A percentile compares a stretch with the other conserved stretches of the same genome.
Conservation (phyloP, 2,888 invertebrate genomes). For the Disparrhopalites patrizii region DNA sequence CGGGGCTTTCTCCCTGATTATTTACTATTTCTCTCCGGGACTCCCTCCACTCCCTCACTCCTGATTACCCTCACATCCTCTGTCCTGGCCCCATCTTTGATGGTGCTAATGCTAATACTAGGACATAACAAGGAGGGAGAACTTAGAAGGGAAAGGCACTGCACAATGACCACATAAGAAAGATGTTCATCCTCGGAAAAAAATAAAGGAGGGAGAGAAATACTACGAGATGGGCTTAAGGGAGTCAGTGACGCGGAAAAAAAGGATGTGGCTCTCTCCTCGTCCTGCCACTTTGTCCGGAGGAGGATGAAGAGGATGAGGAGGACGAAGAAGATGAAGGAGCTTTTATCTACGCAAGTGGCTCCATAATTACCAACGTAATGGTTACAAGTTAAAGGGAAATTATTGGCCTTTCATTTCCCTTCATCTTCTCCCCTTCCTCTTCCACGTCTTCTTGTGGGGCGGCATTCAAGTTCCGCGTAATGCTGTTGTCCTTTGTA, state of each 20-base stretch:
- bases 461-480: no score
- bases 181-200: not conserved
- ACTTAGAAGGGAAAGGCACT: not conserved
- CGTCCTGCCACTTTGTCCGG: not conserved
- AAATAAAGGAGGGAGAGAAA: not conserved
- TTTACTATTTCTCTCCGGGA: no score
- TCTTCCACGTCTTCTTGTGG: not conserved
- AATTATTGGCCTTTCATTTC: slow-evolving; percentile 34
- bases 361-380: slow-evolving; percentile 37
- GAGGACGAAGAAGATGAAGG: no score
- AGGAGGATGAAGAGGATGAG: not conserved
- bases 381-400: slow-evolving; percentile 35
- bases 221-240: slow-evolving; percentile 31
- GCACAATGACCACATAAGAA: not conserved
- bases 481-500: no score
- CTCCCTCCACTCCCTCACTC: no score
- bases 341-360: slow-evolving; percentile 35
- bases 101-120: no score
- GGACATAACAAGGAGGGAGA: not conserved
- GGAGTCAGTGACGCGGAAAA: slow-evolving; percentile 35
- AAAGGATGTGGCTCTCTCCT: slow-evolving; percentile 35
- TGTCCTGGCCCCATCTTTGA: no score
- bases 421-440: slow-evolving; percentile 15
- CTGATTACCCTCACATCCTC: no score
- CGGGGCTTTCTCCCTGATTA: no score